These are phyloP conservation scores for Jacana jacana DNA, from an alignment of 2,113 vertebrate genomes.

Conservation along the genomic window DNA sequence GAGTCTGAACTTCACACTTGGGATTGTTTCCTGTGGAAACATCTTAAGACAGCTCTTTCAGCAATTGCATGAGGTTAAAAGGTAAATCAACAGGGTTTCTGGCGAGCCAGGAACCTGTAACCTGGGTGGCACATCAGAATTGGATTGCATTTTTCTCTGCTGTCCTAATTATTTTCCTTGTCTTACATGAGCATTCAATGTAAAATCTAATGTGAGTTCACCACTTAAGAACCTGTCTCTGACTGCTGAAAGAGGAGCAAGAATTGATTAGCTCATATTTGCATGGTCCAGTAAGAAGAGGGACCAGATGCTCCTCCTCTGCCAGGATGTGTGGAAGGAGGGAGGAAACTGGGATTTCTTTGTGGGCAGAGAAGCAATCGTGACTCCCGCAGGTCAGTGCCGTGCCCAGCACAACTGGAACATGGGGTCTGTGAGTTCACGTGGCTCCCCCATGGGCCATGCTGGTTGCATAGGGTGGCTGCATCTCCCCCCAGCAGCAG, in stretches of 20 bases:
- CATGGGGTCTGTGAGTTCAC: fast-evolving
- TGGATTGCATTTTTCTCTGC: fast-evolving
- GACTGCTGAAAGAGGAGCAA: background rate
- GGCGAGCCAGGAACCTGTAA: background rate
- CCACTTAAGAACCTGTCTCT: background rate
- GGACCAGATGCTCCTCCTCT: too few species aligned
- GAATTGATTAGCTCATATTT: background rate
- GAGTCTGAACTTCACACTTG: background rate
- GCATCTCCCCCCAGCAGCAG: background rate
- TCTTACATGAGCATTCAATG: background rate
- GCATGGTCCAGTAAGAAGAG: background rate
- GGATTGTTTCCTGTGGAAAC: background rate
- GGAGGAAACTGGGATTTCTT: background rate
- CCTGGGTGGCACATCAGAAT: background rate
- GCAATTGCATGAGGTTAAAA: background rate
- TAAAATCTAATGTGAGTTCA: background rate
- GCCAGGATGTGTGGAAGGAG: background rate
- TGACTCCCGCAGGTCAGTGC: background rate
- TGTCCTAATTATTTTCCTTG: background rate
- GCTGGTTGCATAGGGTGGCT: background rate
- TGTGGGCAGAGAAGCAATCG: background rate
- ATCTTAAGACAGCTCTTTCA: background rate
- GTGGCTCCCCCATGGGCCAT: too few species aligned
- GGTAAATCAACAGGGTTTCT: background rate
- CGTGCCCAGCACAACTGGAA: fast-evolving